Conservation (phyloP, 2,797 vertebrate genomes). For the Ctenopoma multispine region DNA sequence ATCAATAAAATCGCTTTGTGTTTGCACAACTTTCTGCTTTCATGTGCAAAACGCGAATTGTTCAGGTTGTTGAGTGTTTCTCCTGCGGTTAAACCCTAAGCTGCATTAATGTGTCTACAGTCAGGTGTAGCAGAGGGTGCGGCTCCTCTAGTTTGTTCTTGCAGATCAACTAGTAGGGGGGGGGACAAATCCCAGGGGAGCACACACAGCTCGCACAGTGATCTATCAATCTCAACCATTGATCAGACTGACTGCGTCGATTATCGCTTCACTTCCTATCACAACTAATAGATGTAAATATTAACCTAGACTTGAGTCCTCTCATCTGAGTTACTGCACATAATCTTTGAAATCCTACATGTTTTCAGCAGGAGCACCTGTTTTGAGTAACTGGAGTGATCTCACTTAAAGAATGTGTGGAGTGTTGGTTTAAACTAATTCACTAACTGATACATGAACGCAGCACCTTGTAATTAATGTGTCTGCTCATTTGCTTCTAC, state of each 20-base stretch:
- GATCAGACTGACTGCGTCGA: background rate
- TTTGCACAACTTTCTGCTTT: constrained; percentile 1
- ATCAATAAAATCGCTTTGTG: background rate
- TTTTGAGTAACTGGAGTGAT: background rate
- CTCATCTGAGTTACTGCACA: background rate
- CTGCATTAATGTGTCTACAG: no score
- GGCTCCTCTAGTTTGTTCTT: no score
- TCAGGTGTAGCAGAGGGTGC: background rate
- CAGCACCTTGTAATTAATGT: no score
- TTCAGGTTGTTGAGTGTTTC: background rate
- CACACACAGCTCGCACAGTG: background rate
- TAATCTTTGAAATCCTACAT: constrained; percentile 5
- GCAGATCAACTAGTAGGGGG: no score
- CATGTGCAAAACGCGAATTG: background rate
- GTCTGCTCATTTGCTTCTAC: no score
- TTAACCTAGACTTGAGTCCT: background rate
- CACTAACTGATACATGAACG: no score
- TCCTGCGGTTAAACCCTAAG: no score
- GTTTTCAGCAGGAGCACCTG: constrained; percentile 1
- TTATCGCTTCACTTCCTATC: background rate
- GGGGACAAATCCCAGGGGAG: background rate
- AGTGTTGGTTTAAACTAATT: no score
- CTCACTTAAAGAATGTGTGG: no score
- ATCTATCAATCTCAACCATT: background rate
- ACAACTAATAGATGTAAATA: background rate